A percentile compares a stretch with the other conserved stretches of the same genome.
Evolutionary conservation across 2,888 invertebrate genomes (phyloP).

Genomic region (Agrotis clavis): DNA sequence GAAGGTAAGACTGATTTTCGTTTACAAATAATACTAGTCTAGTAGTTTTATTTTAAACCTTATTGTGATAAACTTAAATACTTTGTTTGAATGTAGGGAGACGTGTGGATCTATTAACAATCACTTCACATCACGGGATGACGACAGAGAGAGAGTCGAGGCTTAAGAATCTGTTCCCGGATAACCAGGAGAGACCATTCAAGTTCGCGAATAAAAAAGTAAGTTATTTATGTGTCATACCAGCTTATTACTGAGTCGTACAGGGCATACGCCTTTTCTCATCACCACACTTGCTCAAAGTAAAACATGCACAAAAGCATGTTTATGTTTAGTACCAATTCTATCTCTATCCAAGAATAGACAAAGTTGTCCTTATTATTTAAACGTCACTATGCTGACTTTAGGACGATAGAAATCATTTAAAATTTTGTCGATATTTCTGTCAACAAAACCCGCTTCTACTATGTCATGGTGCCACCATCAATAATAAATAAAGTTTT

Average conservation of each 20-base stretch:
- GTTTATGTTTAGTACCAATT: too few species aligned
- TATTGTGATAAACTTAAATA: not conserved
- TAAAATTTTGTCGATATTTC: too few species aligned
- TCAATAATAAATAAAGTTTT: not conserved
- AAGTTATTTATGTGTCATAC: constrained; percentile 15
- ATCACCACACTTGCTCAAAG: too few species aligned
- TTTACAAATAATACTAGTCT: not conserved
- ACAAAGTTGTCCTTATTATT: too few species aligned
- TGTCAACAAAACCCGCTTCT: too few species aligned
- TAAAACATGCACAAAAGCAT: too few species aligned
- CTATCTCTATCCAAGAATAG: too few species aligned
- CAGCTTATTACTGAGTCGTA: too few species aligned
- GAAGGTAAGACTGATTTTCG: constrained; percentile 88
- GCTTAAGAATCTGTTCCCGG: constrained; percentile 94
- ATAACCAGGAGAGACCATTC: constrained; percentile 93
- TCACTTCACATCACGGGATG: constrained; percentile 95
- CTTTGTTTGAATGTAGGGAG: constrained; percentile 78
- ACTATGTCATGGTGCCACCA: too few species aligned
- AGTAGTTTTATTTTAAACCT: not conserved
- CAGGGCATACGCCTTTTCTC: too few species aligned
- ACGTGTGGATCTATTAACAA: constrained; percentile 95
- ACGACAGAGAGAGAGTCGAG: constrained; percentile 93
- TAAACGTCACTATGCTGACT: too few species aligned
- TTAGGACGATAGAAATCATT: too few species aligned
- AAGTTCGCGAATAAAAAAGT: constrained; percentile 95